Evolutionary conservation across 2,797 vertebrate genomes (phyloP).

Genomic region (Nannoperca australis): DNA sequence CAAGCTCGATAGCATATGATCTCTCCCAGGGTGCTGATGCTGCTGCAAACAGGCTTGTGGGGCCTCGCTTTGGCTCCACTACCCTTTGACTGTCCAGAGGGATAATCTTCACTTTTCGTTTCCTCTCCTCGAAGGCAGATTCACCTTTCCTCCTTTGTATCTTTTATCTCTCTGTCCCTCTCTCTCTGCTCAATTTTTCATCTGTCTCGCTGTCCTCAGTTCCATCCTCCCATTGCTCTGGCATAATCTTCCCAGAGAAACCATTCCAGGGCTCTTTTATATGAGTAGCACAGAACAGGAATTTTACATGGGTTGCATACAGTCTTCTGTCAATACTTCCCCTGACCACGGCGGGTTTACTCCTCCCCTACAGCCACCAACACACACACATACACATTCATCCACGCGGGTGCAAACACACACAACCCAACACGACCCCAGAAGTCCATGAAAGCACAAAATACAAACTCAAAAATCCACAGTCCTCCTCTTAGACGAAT

Average conservation of each 20-base stretch:
- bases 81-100: conserved; percentile 12
- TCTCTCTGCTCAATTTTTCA: conserved; percentile 15
- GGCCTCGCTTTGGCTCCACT: conserved; percentile 23
- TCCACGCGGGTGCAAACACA: conserved; percentile 22
- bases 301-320: conserved; percentile 72
- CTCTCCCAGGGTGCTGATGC: conserved; percentile 18
- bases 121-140: conserved; percentile 24
- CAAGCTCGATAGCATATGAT: neutral
- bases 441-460: conserved; percentile 34
- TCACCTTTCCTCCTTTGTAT: conserved; percentile 26
- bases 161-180: neutral
- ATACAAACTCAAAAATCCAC: conserved; percentile 26
- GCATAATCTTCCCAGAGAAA: conserved; percentile 56
- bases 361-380: conserved; percentile 15
- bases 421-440: conserved; percentile 47
- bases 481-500: conserved; percentile 39
- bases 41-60: conserved; percentile 21
- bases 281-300: conserved; percentile 58
- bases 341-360: conserved; percentile 42
- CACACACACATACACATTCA: conserved; percentile 12
- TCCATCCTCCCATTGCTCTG: conserved; percentile 32
- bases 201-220: conserved; percentile 14
- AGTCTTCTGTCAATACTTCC: conserved; percentile 59
- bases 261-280: conserved; percentile 54
- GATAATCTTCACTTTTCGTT: conserved; percentile 32